Evolutionary conservation across 2,888 invertebrate species (phyloP).

Genomic region (Dorcus hopei): DNA sequence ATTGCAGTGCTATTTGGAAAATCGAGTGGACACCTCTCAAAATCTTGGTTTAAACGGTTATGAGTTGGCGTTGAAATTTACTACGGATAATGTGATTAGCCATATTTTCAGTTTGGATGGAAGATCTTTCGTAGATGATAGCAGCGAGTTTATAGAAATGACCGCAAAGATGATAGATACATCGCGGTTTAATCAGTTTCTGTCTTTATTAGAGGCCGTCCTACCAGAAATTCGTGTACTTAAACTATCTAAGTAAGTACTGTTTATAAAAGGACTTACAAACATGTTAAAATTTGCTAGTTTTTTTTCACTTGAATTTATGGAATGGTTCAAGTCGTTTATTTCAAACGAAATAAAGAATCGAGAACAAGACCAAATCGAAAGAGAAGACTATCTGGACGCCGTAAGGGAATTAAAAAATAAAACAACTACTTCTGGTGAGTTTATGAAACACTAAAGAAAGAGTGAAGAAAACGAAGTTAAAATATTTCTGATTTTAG

Average conservation of each 20-base stretch:
- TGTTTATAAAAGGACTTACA: no score
- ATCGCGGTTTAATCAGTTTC: conserved; percentile 6
- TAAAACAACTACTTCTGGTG: conserved; percentile 12
- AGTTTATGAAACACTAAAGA: background rate
- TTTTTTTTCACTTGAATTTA: conserved; percentile 18
- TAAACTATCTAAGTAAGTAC: no score
- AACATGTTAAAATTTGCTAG: no score
- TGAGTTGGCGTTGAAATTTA: conserved; percentile 30
- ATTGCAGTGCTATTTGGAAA: conserved; percentile 2
- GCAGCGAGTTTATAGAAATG: conserved; percentile 31
- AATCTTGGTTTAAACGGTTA: conserved; percentile 13
- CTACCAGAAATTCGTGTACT: no score
- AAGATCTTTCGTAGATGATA: conserved; percentile 39
- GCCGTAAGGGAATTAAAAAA: conserved; percentile 40
- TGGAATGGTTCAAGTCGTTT: conserved; percentile 37
- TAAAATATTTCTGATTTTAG: conserved; percentile 11
- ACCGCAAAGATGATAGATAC: conserved; percentile 27
- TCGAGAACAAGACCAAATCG: conserved; percentile 42
- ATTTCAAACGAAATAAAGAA: conserved; percentile 41
- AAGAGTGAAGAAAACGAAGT: background rate
- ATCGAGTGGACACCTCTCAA: background rate
- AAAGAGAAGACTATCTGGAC: conserved; percentile 49
- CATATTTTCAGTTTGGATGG: conserved; percentile 50
- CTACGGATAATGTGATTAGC: conserved; percentile 48
- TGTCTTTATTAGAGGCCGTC: background rate